Base-by-base conservation (phyloP, 2,797 vertebrate species). In the Amphiprion clarkii region DNA sequence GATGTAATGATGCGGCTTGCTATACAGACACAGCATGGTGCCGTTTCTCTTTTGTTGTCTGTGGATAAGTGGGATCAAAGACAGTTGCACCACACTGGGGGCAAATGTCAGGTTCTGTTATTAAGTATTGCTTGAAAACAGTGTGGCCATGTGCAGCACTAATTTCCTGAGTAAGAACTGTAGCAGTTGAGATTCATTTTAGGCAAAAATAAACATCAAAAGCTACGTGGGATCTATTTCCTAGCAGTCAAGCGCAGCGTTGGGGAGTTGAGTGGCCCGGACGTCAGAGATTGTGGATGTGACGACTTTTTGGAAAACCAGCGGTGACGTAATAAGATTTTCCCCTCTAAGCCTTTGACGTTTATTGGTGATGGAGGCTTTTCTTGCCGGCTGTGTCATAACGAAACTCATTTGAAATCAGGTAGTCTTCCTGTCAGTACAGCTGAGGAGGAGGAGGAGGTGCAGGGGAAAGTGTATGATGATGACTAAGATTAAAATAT, bases 361-460 rank as follows among this genome's bases (percentile, higher is more conserved):
- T 81, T 76, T 52, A 74, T 71, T 54, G 64, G 69, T 79, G 79
- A 60, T 63, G 65, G 67, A 73, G 79, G 63, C 64, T 69, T 79
- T 90, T 86, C 85, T 85, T 77, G 78, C 59, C 66, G 75, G 40
- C 49, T 48, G 70, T 60, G 75, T 93, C 89, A 93, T 86, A 87
- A 54, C 73, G 92, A 93, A 93, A 93, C 87, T 79, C 54, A 56
- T 76, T 61, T 89, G 83, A 87, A 87, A 86, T 83, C 84, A 82
- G 72, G 75, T 85, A 74, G 67, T 69, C 81, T 93, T 93, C 88
- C 91, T 86, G 89, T 90, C 91, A 93, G 53, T 25, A 44, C 48
- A 65, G 81, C 39, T 23, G 72, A 69, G 19, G 63, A 72, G 61
- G 77, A 78, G 67, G 82, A 68, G 67, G 62, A 0, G 59, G 54